Evolutionary conservation across 1,140 invertebrate species (phyloP).

Genomic region (Aphelinus atriplicis): DNA sequence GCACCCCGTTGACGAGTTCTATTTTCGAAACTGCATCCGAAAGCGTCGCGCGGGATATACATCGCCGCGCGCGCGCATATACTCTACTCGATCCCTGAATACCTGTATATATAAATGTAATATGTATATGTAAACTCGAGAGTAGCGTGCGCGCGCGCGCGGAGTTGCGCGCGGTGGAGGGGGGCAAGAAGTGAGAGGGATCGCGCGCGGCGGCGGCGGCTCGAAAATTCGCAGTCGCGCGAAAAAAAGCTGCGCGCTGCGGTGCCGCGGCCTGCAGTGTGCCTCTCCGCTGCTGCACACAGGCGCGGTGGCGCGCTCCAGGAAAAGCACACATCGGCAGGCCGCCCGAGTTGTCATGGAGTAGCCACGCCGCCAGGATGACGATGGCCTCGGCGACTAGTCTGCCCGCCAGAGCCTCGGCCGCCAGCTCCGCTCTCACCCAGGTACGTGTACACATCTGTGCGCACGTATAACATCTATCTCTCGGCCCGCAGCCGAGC

Average conservation of each 20-base stretch:
- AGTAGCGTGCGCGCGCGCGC: conserved; percentile 4
- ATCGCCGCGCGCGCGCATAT: too few relatives aligned
- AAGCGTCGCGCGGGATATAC: too few relatives aligned
- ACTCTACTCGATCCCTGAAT: too few relatives aligned
- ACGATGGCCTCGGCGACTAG: conserved; percentile 26
- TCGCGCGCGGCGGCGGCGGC: not conserved
- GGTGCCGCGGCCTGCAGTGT: too few relatives aligned
- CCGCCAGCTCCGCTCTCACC: conserved; percentile 8
- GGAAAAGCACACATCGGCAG: too few relatives aligned
- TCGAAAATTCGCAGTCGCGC: conserved; percentile 22
- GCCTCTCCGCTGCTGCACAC: too few relatives aligned
- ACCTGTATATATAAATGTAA: not conserved
- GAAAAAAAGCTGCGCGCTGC: conserved; percentile 26
- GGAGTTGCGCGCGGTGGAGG: not conserved
- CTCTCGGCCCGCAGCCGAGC: too few relatives aligned
- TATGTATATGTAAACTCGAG: not conserved
- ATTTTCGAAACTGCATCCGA: too few relatives aligned
- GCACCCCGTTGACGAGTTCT: too few relatives aligned
- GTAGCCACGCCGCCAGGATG: too few relatives aligned
- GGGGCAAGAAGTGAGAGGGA: not conserved
- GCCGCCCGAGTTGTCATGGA: not conserved
- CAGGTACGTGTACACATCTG: conserved; percentile 3
- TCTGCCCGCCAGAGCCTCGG: conserved; percentile 5
- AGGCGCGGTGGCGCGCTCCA: too few relatives aligned
- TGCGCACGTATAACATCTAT: too few relatives aligned